Evolutionary conservation across 2,113 vertebrate species (phyloP).

Genomic region (Hydrolagus affinis): DNA sequence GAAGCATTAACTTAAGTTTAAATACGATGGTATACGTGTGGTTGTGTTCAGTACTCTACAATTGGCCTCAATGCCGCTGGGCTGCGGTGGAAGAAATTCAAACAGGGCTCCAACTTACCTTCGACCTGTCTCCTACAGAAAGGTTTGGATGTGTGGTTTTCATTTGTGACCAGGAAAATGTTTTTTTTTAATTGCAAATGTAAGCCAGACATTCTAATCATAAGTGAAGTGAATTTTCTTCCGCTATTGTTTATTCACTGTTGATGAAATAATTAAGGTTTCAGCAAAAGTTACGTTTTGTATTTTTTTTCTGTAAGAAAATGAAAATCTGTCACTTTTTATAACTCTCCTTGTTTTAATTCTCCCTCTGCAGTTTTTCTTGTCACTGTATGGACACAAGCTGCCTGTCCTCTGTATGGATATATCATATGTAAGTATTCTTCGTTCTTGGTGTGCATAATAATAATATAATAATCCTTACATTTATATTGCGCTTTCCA

Average conservation of each 20-base stretch:
- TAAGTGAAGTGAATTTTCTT: not conserved
- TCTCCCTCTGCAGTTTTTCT: constrained; percentile 70
- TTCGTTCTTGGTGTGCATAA: not conserved
- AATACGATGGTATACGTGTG: too few species aligned
- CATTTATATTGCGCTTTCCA: too few species aligned
- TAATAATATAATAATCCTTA: too few species aligned
- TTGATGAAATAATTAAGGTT: not conserved
- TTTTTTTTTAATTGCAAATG: not conserved
- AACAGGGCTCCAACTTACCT: too few species aligned
- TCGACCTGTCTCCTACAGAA: too few species aligned
- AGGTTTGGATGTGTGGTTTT: not conserved
- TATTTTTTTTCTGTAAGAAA: not conserved
- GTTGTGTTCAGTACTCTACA: too few species aligned
- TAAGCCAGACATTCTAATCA: not conserved
- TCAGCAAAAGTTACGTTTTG: too few species aligned
- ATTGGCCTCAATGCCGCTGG: too few species aligned
- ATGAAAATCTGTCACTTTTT: constrained; percentile 31
- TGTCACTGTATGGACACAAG: constrained; percentile 95
- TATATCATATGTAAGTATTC: constrained; percentile 81
- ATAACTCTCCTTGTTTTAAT: constrained; percentile 35
- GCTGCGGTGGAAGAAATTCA: too few species aligned
- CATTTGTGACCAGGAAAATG: not conserved
- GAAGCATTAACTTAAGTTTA: too few species aligned
- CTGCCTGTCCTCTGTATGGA: constrained; percentile 92
- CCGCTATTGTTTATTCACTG: not conserved